Base-by-base conservation (phyloP, 2,888 invertebrate species). In the Odontothrips loti region DNA sequence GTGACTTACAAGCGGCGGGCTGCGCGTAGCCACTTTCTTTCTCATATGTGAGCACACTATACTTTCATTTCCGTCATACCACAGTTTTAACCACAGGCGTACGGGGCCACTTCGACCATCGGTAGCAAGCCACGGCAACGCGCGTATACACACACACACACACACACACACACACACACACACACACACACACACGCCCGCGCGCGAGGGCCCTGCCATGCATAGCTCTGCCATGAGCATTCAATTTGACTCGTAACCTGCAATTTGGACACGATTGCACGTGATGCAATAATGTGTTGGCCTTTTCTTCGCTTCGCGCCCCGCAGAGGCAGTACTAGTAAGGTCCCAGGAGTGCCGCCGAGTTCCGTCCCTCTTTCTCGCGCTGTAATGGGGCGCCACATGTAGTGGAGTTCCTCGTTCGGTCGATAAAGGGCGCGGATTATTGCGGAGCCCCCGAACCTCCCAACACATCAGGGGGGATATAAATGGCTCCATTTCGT, bases 231-330 rank as follows among this genome's bases (percentile, higher is more conserved):
- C 68, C 23, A 68, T 68, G 68, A 68, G 68, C 68, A 68, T 68
- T 68, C 68, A 68, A 68, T 68, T 68, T 68, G 68, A 68, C 68
- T 68, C 68, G 68, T 68, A 68, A 51, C 51, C 51, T 51, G 51
- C 51, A 51, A 51, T 51, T 51, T 51, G 51, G 12, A n/a, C n/a
- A 12, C 51, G 51, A 51, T 51, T 51, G 51, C 51, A 51, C 51
- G 51, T 51, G 51, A 51, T 6, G 51, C 51, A 51, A 51, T 51
- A 17, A 51, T 51, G 51, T 51, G 51, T 1, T 17, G 51, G 51
- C 51, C 51, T 51, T 51, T 51, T 51, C 51, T n/a, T n/a, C n/a
- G n/a, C n/a, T n/a, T n/a, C n/a, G n/a, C n/a, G n/a, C n/a, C n/a
- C n/a, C n/a, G n/a, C n/a, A n/a, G n/a, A n/a, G n/a, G n/a, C n/a